A percentile compares a stretch with the other conserved stretches of the same genome.
These are phyloP conservation scores for Dendrophyllia cribrosa DNA, from an alignment of 64 coral and sea anemone species.

Conservation along the genomic window DNA sequence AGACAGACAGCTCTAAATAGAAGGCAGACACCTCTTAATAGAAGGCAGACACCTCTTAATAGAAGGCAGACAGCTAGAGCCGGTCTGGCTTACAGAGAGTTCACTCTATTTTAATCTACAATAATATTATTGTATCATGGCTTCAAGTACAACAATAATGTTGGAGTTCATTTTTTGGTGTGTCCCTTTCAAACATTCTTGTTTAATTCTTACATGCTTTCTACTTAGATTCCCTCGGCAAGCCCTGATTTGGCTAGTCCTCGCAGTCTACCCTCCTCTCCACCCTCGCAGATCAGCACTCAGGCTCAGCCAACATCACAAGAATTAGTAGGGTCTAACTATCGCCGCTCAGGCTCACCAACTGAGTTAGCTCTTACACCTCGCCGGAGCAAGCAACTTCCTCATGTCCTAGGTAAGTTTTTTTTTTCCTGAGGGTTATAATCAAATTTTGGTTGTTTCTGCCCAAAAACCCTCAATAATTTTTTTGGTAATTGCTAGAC, in stretches of 20 bases:
- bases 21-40: too few species aligned
- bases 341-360: constrained; percentile 70
- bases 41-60: too few species aligned
- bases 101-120: too few species aligned
- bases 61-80: too few species aligned
- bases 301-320: constrained; percentile 77
- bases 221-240: constrained; percentile 37
- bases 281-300: constrained; percentile 71
- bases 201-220: constrained; percentile 8
- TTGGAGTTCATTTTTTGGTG: too few species aligned
- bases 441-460: too few species aligned
- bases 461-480: not conserved
- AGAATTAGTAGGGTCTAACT: constrained; percentile 78
- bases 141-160: too few species aligned
- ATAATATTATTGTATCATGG: too few species aligned
- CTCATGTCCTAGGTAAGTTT: constrained; percentile 70
- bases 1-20: too few species aligned
- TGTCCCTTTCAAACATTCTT: not conserved
- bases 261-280: constrained; percentile 67
- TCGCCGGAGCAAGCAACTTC: constrained; percentile 22
- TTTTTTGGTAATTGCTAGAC: not conserved
- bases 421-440: not conserved
- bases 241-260: constrained; percentile 55
- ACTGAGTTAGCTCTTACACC: constrained; percentile 16
- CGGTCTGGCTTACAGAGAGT: too few species aligned